A percentile compares a stretch with the other conserved stretches of the same genome.
Conservation (phyloP, 2,113 vertebrate genomes). For the Lampris incognitus region DNA sequence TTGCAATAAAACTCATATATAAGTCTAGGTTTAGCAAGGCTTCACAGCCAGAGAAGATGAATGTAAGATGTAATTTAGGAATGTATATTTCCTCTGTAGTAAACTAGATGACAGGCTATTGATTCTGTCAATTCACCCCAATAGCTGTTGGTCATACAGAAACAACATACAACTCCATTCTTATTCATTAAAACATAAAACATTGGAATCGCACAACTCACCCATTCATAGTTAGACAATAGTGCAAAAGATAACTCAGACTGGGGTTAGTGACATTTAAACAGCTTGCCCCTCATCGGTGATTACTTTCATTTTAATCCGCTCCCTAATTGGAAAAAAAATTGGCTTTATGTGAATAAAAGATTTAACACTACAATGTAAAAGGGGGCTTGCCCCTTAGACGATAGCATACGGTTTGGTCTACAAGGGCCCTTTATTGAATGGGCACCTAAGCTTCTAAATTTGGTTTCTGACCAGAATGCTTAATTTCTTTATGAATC, state of each 20-base stretch:
- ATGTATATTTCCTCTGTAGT: slow-evolving; percentile 62
- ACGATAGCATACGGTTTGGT: slow-evolving; percentile 43
- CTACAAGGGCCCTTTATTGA: slow-evolving; percentile 54
- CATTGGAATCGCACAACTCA: slow-evolving; percentile 46
- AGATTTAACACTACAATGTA: slow-evolving; percentile 18
- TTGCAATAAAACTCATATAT: slow-evolving; percentile 72
- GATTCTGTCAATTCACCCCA: slow-evolving; percentile 56
- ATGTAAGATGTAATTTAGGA: slow-evolving; percentile 69
- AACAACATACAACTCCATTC: slow-evolving; percentile 24
- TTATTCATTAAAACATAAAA: slow-evolving; percentile 5
- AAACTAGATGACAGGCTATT: slow-evolving; percentile 58
- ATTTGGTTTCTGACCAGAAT: slow-evolving; percentile 53
- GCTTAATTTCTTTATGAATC: slow-evolving; percentile 21
- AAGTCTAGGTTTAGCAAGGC: slow-evolving; percentile 59
- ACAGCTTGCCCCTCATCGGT: slow-evolving; percentile 43
- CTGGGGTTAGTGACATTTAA: slow-evolving; percentile 29
- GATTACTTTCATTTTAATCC: slow-evolving; percentile 58
- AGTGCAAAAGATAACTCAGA: slow-evolving; percentile 36
- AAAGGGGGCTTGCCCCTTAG: slow-evolving; percentile 27
- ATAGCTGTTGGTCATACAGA: slow-evolving; percentile 55
- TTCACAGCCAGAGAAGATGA: slow-evolving; percentile 69
- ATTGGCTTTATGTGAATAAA: slow-evolving; percentile 38
- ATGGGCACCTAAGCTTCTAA: neutral
- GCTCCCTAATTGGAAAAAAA: slow-evolving; percentile 30
- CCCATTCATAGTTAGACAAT: slow-evolving; percentile 17